These are phyloP conservation scores for Pyralis farinalis DNA, from an alignment of 2,888 invertebrate genomes.

Conservation along the genomic window DNA sequence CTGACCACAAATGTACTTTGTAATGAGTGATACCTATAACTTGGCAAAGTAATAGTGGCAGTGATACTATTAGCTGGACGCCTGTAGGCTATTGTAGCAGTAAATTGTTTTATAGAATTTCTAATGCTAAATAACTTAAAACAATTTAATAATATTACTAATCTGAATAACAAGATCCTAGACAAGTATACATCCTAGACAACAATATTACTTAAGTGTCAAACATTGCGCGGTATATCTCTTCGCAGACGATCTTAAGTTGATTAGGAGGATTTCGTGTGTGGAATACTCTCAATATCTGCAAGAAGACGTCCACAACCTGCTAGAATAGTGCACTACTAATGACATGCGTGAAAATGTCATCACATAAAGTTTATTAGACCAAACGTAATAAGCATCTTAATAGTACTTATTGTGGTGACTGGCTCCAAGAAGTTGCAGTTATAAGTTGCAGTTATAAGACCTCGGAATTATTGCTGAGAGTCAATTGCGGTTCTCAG, in stretches of 20 bases:
- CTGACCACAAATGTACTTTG: neutral
- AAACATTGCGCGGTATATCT: too few species aligned
- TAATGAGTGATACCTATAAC: constrained; percentile 9
- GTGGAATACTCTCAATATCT: neutral
- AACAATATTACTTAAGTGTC: too few species aligned
- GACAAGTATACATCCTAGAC: too few species aligned
- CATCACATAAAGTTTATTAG: too few species aligned
- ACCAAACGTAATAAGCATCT: too few species aligned
- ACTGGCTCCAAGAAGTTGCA: too few species aligned
- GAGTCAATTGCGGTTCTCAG: neutral
- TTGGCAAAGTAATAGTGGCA: neutral
- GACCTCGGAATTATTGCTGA: neutral
- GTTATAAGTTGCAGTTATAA: too few species aligned
- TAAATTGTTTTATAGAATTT: constrained; percentile 8
- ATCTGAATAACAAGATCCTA: constrained; percentile 4
- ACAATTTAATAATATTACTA: constrained; percentile 7
- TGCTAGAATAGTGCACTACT: too few species aligned
- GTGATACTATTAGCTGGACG: too few species aligned
- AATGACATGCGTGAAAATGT: neutral
- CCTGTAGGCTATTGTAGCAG: neutral
- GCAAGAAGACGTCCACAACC: neutral
- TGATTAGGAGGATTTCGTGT: neutral
- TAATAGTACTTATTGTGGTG: too few species aligned
- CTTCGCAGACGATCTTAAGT: too few species aligned
- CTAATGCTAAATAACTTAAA: constrained; percentile 7